These are phyloP conservation scores for Lycodopsis pacificus DNA, from an alignment of 2,797 vertebrate species.

Conservation along the genomic window DNA sequence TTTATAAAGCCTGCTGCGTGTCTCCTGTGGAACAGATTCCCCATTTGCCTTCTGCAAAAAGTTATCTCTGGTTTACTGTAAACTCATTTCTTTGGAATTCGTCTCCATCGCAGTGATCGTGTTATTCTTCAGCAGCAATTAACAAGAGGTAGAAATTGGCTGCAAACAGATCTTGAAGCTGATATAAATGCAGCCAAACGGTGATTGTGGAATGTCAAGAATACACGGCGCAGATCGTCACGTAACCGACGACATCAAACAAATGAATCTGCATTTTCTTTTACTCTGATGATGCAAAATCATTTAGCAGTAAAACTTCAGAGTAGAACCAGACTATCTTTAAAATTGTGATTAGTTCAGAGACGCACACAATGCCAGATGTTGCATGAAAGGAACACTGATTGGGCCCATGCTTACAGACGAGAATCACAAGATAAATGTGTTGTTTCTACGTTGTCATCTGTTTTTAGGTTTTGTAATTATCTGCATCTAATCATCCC, in stretches of 20 bases:
- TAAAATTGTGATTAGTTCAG: background rate
- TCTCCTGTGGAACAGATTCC: slow-evolving; percentile 54
- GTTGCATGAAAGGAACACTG: background rate
- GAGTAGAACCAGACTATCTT: background rate
- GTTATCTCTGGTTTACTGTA: background rate
- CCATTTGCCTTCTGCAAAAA: slow-evolving; percentile 18
- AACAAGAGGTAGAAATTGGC: background rate
- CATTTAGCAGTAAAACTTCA: background rate
- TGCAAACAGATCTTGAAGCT: background rate
- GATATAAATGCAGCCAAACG: background rate
- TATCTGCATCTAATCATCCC: background rate
- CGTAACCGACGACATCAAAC: no score
- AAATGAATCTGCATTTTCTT: no score
- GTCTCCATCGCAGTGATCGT: background rate
- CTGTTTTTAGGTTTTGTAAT: background rate
- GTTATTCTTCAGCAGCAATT: background rate
- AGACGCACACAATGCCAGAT: background rate
- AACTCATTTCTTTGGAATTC: slow-evolving; percentile 8
- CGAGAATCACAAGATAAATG: background rate
- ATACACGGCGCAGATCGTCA: background rate
- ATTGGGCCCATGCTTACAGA: background rate
- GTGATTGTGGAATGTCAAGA: background rate
- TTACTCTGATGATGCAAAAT: background rate
- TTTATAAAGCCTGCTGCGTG: slow-evolving; percentile 67
- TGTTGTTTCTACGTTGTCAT: background rate